phyloP scores from a whole-genome alignment of 2,888 invertebrate genomes.

The Nomada lathburiana region DNA sequence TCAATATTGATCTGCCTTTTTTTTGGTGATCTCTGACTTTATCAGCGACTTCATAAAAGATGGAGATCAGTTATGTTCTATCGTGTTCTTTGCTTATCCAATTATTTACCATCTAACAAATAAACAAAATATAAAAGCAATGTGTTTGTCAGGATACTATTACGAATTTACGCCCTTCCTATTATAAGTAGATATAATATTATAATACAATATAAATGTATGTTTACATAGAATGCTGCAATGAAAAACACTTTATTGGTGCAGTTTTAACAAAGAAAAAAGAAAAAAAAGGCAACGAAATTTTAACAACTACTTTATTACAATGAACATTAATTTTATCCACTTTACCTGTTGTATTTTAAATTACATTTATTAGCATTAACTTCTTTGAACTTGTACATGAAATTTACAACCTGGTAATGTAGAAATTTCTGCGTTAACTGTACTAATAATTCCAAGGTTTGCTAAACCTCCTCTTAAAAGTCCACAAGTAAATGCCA shows the following conservation, averaged over 20 bases:
- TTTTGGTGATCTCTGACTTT: too few species aligned
- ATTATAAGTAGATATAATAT: constrained; percentile 11
- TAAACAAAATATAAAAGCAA: background rate
- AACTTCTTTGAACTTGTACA: constrained; percentile 91
- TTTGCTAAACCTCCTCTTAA: constrained; percentile 97
- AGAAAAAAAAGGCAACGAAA: background rate
- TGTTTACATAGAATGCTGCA: background rate
- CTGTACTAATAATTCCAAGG: constrained; percentile 96
- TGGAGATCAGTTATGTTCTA: too few species aligned
- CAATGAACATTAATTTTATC: background rate
- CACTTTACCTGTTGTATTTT: background rate
- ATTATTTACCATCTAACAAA: background rate
- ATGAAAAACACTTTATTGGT: background rate
- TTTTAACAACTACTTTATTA: background rate
- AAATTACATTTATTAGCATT: constrained; percentile 33
- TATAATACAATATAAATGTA: background rate
- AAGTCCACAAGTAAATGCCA: constrained; percentile 98
- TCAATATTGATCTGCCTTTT: too few species aligned
- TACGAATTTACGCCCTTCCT: background rate
- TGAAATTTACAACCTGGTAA: constrained; percentile 98
- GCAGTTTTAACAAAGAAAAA: background rate
- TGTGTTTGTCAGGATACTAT: constrained; percentile 12
- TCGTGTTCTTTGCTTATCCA: too few species aligned
- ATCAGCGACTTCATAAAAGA: too few species aligned
- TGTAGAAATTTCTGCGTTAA: constrained; percentile 96